Conservation (phyloP, 1,140 invertebrate genomes). For the Drosophila chauvacae region DNA sequence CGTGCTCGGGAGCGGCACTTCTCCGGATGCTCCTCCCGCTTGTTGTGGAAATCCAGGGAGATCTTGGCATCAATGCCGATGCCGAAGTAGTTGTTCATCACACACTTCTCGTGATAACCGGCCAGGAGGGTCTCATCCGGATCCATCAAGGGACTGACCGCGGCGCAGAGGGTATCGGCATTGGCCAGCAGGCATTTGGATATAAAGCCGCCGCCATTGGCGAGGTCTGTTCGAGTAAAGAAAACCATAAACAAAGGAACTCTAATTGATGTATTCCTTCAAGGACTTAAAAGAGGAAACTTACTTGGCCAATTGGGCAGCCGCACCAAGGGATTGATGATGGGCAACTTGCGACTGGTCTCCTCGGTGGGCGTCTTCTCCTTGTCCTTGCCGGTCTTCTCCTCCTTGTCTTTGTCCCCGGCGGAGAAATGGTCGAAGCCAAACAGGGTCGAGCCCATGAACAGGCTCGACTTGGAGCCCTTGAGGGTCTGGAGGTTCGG, state of each 20-base stretch:
- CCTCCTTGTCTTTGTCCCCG: conserved; percentile 63
- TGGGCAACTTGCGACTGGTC: conserved; percentile 90
- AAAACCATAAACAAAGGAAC: not conserved
- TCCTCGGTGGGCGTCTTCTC: conserved; percentile 84
- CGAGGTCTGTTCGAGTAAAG: conserved; percentile 85
- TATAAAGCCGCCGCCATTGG: conserved; percentile 90
- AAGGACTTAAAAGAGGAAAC: conserved; percentile 66
- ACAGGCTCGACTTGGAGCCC: conserved; percentile 86
- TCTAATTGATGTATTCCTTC: not conserved
- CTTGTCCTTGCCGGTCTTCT: conserved; percentile 66
- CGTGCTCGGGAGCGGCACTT: conserved; percentile 97
- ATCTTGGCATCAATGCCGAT: conserved; percentile 99
- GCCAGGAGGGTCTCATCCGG: conserved; percentile 95
- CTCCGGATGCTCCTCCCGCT: conserved; percentile 98
- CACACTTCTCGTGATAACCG: conserved; percentile 96
- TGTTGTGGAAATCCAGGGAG: conserved; percentile 98
- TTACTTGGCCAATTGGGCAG: conserved; percentile 94
- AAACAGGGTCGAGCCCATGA: conserved; percentile 80
- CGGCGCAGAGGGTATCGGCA: conserved; percentile 97
- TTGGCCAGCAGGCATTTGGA: conserved; percentile 97
- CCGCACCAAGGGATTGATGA: conserved; percentile 94
- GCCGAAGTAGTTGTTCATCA: conserved; percentile 99
- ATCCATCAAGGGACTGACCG: conserved; percentile 96
- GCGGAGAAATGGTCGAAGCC: conserved; percentile 70
- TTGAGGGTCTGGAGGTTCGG: conserved; percentile 86